These are phyloP conservation scores for Pterophyllum scalare DNA, from an alignment of 2,113 vertebrate species.

Conservation along the genomic window DNA sequence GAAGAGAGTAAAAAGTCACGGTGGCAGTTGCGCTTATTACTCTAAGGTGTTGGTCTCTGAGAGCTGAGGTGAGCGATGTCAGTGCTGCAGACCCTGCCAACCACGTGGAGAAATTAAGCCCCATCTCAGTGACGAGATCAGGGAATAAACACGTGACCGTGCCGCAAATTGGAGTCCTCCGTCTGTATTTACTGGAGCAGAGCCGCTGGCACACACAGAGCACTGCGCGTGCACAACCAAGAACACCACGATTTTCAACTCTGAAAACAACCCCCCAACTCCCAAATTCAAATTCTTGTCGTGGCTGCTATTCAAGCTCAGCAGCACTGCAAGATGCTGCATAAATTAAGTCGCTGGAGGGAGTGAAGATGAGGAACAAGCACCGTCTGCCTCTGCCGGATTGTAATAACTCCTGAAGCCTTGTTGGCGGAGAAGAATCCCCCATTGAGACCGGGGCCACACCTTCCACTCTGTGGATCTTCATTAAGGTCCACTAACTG, in stretches of 20 bases:
- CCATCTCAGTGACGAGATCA: conserved; percentile 41
- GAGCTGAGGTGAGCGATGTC: conserved; percentile 44
- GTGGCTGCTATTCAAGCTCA: conserved; percentile 61
- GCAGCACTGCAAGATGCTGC: conserved; percentile 73
- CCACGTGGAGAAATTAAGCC: conserved; percentile 53
- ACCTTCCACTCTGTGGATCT: conserved; percentile 26
- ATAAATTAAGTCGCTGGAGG: conserved; percentile 76
- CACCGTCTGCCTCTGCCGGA: conserved; percentile 37
- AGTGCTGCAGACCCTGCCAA: not conserved
- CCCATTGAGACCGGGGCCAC: conserved; percentile 9
- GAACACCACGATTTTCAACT: not conserved
- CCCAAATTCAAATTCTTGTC: conserved; percentile 69
- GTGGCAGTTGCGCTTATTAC: conserved; percentile 22
- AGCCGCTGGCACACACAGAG: conserved; percentile 26
- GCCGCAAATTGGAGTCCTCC: conserved; percentile 53
- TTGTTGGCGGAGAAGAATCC: conserved; percentile 38
- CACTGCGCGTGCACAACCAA: conserved; percentile 6
- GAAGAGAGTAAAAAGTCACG: conserved; percentile 22
- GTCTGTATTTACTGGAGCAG: conserved; percentile 68
- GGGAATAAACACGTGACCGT: conserved; percentile 60
- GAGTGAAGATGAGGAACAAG: conserved; percentile 33
- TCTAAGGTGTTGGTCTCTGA: conserved; percentile 34
- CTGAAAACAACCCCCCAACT: conserved; percentile 36
- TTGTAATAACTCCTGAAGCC: conserved; percentile 39
- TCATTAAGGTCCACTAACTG: conserved; percentile 11